Percentiles rank a stretch among this genome's conserved stretches.
phyloP scores from a whole-genome alignment of 1,140 invertebrate genomes.

The Pseudomyrmex flavicornis region DNA sequence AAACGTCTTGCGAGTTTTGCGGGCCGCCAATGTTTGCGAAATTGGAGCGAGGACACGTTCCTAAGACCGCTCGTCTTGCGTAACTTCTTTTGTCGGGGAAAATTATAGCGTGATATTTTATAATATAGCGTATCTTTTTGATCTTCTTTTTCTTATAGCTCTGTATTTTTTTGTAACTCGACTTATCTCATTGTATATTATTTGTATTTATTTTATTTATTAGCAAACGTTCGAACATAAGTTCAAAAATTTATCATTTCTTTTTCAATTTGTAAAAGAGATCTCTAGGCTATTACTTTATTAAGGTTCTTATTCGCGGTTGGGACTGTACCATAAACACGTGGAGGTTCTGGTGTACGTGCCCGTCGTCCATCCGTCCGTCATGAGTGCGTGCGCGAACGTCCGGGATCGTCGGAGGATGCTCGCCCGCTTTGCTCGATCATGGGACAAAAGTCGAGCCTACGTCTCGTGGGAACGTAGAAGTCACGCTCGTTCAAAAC shows the following conservation, averaged over 20 bases:
- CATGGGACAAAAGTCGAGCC: constrained; percentile 72
- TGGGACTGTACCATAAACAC: constrained; percentile 67
- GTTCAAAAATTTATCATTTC: background rate
- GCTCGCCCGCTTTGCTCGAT: constrained; percentile 66
- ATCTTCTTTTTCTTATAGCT: background rate
- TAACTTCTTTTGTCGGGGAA: background rate
- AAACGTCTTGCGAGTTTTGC: background rate
- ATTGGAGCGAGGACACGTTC: constrained; percentile 25
- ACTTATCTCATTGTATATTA: background rate
- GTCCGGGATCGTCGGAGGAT: constrained; percentile 70
- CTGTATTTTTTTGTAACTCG: background rate
- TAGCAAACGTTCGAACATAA: background rate
- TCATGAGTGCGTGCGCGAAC: constrained; percentile 72
- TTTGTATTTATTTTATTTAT: background rate
- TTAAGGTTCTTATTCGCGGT: constrained; percentile 18
- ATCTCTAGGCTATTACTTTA: background rate
- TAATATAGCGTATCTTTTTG: background rate
- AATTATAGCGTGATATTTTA: constrained; percentile 1
- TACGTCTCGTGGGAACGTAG: constrained; percentile 70
- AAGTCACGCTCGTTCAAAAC: constrained; percentile 71
- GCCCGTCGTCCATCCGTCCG: constrained; percentile 66
- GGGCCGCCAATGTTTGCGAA: background rate
- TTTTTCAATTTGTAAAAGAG: background rate
- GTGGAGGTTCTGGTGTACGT: constrained; percentile 65
- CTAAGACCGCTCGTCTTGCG: too few relatives aligned